Evolutionary conservation across 2,888 invertebrate species (phyloP).

Genomic region (Apocheima hispidaria): DNA sequence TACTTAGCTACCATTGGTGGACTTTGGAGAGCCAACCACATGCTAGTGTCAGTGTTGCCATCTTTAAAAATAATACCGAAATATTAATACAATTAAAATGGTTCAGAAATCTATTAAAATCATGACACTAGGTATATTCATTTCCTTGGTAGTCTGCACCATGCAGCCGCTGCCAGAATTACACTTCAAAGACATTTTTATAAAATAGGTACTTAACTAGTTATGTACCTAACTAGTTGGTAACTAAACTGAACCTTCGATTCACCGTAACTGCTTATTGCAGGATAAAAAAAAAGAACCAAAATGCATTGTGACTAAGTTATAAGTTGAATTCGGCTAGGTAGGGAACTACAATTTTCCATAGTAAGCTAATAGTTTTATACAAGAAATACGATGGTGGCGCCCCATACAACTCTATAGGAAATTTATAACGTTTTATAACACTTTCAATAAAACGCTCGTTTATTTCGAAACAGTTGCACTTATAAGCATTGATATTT

Average conservation of each 20-base stretch:
- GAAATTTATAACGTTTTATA: slow-evolving; percentile 12
- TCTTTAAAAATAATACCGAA: too few relatives aligned
- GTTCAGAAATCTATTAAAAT: too few relatives aligned
- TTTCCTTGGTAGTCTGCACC: too few relatives aligned
- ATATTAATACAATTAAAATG: too few relatives aligned
- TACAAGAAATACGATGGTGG: neutral
- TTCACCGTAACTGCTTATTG: neutral
- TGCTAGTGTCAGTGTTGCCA: too few relatives aligned
- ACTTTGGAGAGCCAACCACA: too few relatives aligned
- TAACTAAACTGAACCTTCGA: neutral
- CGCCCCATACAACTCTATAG: neutral
- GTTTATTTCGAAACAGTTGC: slow-evolving; percentile 25
- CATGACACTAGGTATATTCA: too few relatives aligned
- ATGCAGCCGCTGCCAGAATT: too few relatives aligned
- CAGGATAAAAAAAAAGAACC: neutral
- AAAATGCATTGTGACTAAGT: neutral
- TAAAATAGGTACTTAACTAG: too few relatives aligned
- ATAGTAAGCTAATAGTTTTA: neutral
- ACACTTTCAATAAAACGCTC: slow-evolving; percentile 23
- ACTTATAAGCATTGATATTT: slow-evolving; percentile 19
- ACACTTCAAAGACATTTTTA: too few relatives aligned
- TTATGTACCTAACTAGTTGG: neutral
- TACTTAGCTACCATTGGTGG: too few relatives aligned
- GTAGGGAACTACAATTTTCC: neutral
- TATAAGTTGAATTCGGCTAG: neutral